Conservation (phyloP, 2,113 vertebrate genomes). For the Grantiella picta region DNA sequence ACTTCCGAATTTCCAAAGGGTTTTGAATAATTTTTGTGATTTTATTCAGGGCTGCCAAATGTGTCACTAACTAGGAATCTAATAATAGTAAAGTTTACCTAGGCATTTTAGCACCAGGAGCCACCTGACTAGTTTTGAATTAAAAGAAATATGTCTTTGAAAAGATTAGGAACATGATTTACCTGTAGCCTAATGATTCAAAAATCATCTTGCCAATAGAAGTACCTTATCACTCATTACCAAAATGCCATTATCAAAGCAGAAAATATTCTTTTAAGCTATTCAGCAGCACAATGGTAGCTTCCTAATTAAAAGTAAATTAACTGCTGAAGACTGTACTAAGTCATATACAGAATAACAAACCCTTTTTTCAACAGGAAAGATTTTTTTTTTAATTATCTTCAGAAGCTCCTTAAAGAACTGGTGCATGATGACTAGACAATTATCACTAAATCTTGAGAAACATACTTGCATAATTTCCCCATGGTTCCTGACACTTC, state of each 20-base stretch:
- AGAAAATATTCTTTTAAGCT: neutral
- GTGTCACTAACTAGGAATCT: neutral
- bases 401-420: slow-evolving; percentile 30
- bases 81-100: neutral
- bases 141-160: neutral
- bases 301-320: slow-evolving; percentile 31
- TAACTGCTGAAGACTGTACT: neutral
- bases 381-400: neutral
- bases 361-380: neutral
- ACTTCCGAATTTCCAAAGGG: neutral
- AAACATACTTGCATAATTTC: slow-evolving; percentile 39
- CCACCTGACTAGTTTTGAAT: neutral
- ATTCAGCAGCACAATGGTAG: neutral
- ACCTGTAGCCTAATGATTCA: neutral
- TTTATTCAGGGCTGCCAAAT: neutral
- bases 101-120: neutral
- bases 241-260: neutral
- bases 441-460: slow-evolving; percentile 50
- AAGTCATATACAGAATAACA: neutral
- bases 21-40: neutral
- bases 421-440: neutral
- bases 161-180: neutral
- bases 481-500: slow-evolving; percentile 19
- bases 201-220: neutral
- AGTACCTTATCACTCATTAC: neutral